A percentile compares a stretch with the other conserved stretches of the same genome.
phyloP scores from a whole-genome alignment of 1,140 invertebrate genomes.

The Sarcophaga peregrina region DNA sequence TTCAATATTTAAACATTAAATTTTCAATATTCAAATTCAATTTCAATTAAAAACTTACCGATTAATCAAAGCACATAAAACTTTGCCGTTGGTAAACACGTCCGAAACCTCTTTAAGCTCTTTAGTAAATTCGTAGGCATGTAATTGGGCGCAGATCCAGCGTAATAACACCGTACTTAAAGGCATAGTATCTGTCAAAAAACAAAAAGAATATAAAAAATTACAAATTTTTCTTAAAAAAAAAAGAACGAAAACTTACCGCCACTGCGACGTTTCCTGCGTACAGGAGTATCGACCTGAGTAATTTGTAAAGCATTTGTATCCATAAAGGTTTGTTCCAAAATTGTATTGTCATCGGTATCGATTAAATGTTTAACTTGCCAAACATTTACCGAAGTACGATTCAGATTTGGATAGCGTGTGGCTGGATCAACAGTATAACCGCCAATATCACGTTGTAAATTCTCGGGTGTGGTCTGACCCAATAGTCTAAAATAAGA shows the following conservation, averaged over 20 bases:
- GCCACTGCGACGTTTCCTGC: constrained; percentile 61
- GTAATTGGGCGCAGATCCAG: constrained; percentile 61
- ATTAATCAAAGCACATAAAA: constrained; percentile 62
- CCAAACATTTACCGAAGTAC: constrained; percentile 68
- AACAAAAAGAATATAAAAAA: neutral
- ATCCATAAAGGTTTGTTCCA: constrained; percentile 70
- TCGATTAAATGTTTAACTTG: constrained; percentile 74
- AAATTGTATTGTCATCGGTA: constrained; percentile 72
- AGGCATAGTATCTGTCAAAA: constrained; percentile 53
- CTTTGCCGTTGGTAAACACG: constrained; percentile 63
- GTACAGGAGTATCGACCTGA: constrained; percentile 56
- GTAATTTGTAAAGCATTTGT: constrained; percentile 56
- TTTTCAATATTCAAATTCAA: neutral
- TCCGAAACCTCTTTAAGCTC: constrained; percentile 62
- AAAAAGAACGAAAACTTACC: constrained; percentile 48
- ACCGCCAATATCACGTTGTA: constrained; percentile 86
- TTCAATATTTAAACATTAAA: constrained; percentile 22
- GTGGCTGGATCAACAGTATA: constrained; percentile 93
- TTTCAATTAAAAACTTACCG: constrained; percentile 49
- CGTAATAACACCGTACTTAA: constrained; percentile 56
- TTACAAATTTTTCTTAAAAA: no score
- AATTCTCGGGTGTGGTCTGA: constrained; percentile 96
- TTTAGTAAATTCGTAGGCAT: constrained; percentile 54
- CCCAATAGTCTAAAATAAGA: constrained; percentile 70
- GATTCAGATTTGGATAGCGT: constrained; percentile 77